These are phyloP conservation scores for Lanius ludovicianus DNA, from an alignment of 2,113 vertebrate species.

Conservation along the genomic window DNA sequence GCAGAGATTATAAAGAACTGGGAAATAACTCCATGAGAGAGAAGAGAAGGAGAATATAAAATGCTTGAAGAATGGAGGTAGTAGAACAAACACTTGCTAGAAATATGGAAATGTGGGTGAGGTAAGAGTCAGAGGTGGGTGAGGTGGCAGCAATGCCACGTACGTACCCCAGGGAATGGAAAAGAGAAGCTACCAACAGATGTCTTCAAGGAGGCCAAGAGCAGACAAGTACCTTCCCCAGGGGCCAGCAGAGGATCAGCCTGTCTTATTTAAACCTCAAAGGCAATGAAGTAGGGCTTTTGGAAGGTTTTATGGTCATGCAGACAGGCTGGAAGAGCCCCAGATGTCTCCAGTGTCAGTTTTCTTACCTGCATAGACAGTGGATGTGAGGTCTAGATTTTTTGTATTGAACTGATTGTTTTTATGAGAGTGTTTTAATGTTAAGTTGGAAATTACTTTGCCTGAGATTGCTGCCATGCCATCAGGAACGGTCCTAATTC, in stretches of 20 bases:
- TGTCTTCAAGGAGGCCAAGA: background rate
- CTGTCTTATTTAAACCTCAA: background rate
- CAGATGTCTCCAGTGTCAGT: background rate
- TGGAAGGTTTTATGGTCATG: background rate
- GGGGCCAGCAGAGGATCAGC: background rate
- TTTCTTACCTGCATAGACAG: background rate
- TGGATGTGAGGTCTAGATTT: background rate
- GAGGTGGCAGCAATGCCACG: background rate
- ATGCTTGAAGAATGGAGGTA: background rate
- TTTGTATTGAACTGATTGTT: background rate
- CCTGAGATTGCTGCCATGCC: background rate
- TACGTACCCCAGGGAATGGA: background rate
- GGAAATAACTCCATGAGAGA: background rate
- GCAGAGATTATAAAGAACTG: background rate
- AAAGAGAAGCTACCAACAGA: background rate
- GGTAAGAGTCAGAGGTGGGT: background rate
- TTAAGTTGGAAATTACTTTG: background rate
- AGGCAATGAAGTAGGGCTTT: background rate
- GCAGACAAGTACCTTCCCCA: background rate
- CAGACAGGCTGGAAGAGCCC: background rate
- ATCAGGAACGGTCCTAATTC: slow-evolving; percentile 35
- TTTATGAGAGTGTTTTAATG: background rate
- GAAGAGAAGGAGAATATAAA: background rate
- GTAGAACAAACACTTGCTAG: background rate
- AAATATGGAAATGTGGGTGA: background rate